Percentiles rank a stretch among this genome's conserved stretches.
phyloP scores from a whole-genome alignment of 2,797 vertebrate species.

The Chlorospingus flavigularis region DNA sequence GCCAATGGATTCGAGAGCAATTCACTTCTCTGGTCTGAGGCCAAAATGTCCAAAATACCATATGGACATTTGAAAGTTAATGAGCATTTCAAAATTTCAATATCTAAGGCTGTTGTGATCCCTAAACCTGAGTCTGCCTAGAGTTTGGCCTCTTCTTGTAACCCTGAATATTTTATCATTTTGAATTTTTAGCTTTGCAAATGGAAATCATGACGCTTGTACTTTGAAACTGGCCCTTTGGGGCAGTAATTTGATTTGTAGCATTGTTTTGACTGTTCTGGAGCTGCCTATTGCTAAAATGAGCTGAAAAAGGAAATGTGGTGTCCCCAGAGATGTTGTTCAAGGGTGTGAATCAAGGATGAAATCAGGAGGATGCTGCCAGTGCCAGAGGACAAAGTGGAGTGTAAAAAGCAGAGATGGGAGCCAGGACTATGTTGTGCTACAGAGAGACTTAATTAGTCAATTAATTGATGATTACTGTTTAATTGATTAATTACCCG shows the following conservation, averaged over 20 bases:
- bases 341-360: not conserved
- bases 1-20: constrained; percentile 46
- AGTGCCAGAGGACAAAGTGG: not conserved
- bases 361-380: not conserved
- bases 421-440: not conserved
- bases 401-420: not conserved
- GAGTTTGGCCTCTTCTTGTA: not conserved
- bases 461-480: not conserved
- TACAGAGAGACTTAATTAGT: not conserved
- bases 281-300: not conserved
- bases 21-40: constrained; percentile 26
- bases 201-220: accelerated
- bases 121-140: not conserved
- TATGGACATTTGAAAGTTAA: constrained; percentile 30
- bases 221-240: not conserved
- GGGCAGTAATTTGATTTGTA: not conserved
- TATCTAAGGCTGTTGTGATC: not conserved
- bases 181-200: not conserved
- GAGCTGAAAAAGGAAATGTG: not conserved
- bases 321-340: not conserved
- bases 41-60: constrained; percentile 48
- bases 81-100: not conserved
- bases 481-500: not conserved
- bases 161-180: not conserved
- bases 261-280: not conserved